These are phyloP conservation scores for Macrotus californicus DNA, from an alignment of 2,113 vertebrate species.

Conservation along the genomic window DNA sequence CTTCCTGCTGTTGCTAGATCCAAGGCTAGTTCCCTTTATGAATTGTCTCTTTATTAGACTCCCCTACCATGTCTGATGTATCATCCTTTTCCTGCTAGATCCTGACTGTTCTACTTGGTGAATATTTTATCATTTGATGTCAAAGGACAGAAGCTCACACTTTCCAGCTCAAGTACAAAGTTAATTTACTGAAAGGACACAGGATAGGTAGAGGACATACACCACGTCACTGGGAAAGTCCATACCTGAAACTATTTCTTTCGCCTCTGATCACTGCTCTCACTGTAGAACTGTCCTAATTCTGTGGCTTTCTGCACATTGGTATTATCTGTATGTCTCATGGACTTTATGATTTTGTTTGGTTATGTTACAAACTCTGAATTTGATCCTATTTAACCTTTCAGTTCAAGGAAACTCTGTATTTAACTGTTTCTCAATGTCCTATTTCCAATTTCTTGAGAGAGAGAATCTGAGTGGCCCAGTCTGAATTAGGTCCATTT, in stretches of 20 bases:
- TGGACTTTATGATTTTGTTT: not conserved
- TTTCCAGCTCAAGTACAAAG: not conserved
- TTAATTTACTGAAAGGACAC: not conserved
- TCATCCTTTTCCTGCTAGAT: not conserved
- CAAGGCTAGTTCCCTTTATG: not conserved
- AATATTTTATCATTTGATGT: not conserved
- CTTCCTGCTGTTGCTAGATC: not conserved
- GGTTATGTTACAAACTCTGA: not conserved
- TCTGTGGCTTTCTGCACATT: not conserved
- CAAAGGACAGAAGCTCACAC: not conserved
- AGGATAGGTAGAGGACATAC: not conserved
- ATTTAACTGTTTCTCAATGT: slow-evolving; percentile 7
- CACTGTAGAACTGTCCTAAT: not conserved
- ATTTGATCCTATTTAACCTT: not conserved
- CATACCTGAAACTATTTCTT: not conserved
- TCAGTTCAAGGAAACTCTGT: not conserved
- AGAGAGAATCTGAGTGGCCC: not conserved
- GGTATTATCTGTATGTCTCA: not conserved
- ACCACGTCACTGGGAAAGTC: not conserved
- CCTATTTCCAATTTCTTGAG: not conserved
- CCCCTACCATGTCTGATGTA: not conserved
- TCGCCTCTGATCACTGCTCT: not conserved
- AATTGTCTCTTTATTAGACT: not conserved
- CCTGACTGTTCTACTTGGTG: not conserved
- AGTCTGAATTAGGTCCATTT: not conserved